These are phyloP conservation scores for Pseudanteris insignis DNA, from an alignment of 2,888 invertebrate genomes.

Conservation along the genomic window DNA sequence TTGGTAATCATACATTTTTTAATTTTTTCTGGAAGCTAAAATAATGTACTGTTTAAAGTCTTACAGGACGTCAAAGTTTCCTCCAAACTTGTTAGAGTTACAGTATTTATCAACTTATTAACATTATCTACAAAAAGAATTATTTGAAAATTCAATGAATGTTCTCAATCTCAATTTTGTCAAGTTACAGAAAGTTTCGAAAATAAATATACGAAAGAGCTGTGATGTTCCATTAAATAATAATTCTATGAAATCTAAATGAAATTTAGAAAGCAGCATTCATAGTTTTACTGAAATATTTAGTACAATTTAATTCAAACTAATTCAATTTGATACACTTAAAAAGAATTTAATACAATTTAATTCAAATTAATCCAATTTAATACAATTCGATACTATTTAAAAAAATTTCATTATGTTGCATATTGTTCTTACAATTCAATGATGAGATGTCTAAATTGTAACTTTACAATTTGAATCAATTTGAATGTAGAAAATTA, in stretches of 20 bases:
- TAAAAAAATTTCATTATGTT: not conserved
- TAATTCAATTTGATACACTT: not conserved
- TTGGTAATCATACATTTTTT: too few species aligned
- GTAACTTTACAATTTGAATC: not conserved
- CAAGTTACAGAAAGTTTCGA: not conserved
- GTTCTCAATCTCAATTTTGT: too few species aligned
- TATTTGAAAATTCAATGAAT: too few species aligned
- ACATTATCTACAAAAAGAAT: too few species aligned
- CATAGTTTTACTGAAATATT: constrained; percentile 1
- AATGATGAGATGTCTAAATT: not conserved
- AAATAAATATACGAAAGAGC: not conserved
- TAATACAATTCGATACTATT: not conserved
- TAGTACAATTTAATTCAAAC: not conserved
- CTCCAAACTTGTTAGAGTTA: too few species aligned
- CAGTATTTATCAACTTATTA: too few species aligned
- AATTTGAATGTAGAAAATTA: not conserved
- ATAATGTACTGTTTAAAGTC: too few species aligned
- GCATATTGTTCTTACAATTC: not conserved
- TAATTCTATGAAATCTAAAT: not conserved
- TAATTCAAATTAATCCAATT: too few species aligned
- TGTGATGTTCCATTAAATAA: not conserved
- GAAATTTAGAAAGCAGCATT: not conserved
- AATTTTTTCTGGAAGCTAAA: too few species aligned
- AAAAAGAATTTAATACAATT: not conserved
- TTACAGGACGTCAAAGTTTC: too few species aligned